Conservation (phyloP, 2,888 invertebrate species). For the Volucella zonaria region DNA sequence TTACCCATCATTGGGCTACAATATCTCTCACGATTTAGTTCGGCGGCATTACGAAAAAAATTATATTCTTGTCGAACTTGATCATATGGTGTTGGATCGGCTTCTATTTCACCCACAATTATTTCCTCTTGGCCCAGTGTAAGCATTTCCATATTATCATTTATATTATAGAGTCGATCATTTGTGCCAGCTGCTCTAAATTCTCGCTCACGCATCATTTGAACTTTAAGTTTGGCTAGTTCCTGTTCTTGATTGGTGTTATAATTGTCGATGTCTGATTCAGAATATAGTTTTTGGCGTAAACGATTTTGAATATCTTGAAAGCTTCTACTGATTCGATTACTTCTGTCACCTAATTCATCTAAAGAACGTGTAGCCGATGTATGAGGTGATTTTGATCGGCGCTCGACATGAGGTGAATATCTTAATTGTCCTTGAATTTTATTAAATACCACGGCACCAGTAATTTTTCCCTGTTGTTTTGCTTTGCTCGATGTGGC, state of each 20-base stretch:
- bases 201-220: slow-evolving; percentile 77
- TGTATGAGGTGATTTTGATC: slow-evolving; percentile 44
- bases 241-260: slow-evolving; percentile 76
- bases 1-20: slow-evolving; percentile 37
- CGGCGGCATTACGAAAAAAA: slow-evolving; percentile 78
- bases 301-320: slow-evolving; percentile 55
- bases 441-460: slow-evolving; percentile 27
- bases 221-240: slow-evolving; percentile 76
- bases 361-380: slow-evolving; percentile 47
- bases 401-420: slow-evolving; percentile 35
- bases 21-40: slow-evolving; percentile 75
- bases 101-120: not conserved
- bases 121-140: not conserved
- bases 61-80: slow-evolving; percentile 74
- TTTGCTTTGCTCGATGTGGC: slow-evolving; percentile 18
- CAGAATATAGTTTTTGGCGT: slow-evolving; percentile 75
- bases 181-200: slow-evolving; percentile 75
- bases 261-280: slow-evolving; percentile 77
- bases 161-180: slow-evolving; percentile 29
- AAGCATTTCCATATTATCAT: slow-evolving; percentile 73
- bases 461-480: slow-evolving; percentile 1
- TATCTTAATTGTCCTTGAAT: slow-evolving; percentile 18
- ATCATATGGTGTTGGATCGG: slow-evolving; percentile 48
- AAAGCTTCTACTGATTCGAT: slow-evolving; percentile 45
- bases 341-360: slow-evolving; percentile 38